phyloP scores from a whole-genome alignment of 2,113 vertebrate genomes.

The Zingel zingel region DNA sequence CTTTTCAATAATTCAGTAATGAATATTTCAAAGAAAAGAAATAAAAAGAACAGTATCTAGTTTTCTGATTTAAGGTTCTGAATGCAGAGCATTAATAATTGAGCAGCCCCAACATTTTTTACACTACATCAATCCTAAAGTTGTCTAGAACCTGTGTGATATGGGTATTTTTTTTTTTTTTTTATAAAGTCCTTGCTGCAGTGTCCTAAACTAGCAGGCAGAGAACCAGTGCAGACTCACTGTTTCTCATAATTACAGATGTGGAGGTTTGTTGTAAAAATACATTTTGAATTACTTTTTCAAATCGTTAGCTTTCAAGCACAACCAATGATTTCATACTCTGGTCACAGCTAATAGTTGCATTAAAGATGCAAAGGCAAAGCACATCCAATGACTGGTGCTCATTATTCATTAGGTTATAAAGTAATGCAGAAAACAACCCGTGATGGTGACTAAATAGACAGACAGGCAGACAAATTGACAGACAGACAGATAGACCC shows the following conservation, averaged over 20 bases:
- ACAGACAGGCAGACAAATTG: not conserved
- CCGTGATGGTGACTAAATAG: not conserved
- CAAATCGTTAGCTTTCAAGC: not conserved
- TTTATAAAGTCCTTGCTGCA: not conserved
- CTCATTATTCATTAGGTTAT: slow-evolving; percentile 4
- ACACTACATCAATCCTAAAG: not conserved
- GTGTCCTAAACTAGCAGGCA: not conserved
- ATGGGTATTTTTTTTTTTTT: not conserved
- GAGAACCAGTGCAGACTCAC: not conserved
- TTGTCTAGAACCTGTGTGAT: not conserved
- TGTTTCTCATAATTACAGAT: not conserved
- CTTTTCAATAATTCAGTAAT: not conserved
- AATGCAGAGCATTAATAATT: slow-evolving; percentile 2
- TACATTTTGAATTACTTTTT: not conserved
- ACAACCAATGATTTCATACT: slow-evolving; percentile 13
- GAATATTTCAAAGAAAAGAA: slow-evolving; percentile 13
- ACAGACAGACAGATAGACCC: not conserved
- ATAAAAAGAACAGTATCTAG: not conserved
- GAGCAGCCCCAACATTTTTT: not conserved
- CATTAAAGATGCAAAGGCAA: slow-evolving; percentile 17
- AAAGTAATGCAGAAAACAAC: slow-evolving; percentile 21
- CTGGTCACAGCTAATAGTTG: not conserved
- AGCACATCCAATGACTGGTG: not conserved
- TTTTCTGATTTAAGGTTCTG: not conserved
- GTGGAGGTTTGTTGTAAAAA: slow-evolving; percentile 7